Evolutionary conservation across 2,888 invertebrate genomes (phyloP).

Genomic region (Tanytarsus gracilentus): DNA sequence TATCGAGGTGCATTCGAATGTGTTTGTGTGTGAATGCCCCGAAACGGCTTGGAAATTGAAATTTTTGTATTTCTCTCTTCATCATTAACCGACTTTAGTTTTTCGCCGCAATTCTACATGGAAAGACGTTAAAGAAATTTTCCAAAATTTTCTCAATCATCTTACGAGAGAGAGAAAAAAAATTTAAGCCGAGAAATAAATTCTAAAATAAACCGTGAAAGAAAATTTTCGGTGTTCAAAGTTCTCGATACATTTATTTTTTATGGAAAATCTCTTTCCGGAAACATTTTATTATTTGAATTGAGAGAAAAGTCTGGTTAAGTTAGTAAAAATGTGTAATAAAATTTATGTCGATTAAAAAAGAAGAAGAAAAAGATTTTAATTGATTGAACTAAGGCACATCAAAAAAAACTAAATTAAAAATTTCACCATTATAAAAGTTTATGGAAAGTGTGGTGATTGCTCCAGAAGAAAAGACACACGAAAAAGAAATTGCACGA

Average conservation of each 20-base stretch:
- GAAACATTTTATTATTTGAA: slow-evolving; percentile 10
- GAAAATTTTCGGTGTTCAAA: neutral
- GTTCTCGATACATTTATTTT: neutral
- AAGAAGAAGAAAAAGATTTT: neutral
- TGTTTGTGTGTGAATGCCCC: neutral
- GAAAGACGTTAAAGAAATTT: neutral
- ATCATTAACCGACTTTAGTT: neutral
- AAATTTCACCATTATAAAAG: neutral
- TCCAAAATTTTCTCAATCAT: neutral
- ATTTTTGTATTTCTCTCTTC: neutral
- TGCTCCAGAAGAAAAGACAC: neutral
- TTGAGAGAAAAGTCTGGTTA: slow-evolving; percentile 9
- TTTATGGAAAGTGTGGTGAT: neutral
- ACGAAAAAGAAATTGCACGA: neutral
- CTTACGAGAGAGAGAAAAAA: neutral
- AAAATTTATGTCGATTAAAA: neutral
- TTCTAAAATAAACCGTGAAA: slow-evolving; percentile 15
- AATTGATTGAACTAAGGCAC: neutral
- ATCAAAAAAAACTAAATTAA: neutral
- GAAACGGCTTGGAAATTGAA: neutral
- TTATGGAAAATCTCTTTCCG: neutral
- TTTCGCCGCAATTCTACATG: neutral
- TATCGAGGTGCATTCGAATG: neutral
- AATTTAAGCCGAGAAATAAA: neutral
- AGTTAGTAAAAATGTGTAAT: slow-evolving; percentile 1